phyloP scores from a whole-genome alignment of 1,140 invertebrate genomes.

The Drosophila aff. region DNA sequence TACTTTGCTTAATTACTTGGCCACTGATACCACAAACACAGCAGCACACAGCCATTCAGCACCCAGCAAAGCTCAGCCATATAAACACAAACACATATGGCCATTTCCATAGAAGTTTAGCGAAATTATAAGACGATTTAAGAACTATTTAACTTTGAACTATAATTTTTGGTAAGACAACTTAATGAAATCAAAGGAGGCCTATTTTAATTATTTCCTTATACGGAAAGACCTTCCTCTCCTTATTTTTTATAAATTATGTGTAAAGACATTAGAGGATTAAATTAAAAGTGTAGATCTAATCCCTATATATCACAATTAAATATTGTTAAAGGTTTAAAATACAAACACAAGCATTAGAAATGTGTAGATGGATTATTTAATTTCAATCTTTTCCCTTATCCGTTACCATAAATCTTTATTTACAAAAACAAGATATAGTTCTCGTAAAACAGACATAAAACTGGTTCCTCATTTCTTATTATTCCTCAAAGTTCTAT shows the following conservation, averaged over 20 bases:
- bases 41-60: slow-evolving; percentile 14
- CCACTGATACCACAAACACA: slow-evolving; percentile 61
- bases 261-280: no score
- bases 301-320: no score
- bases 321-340: no score
- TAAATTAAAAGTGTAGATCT: no score
- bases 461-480: not conserved
- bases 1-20: slow-evolving; percentile 84
- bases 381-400: not conserved
- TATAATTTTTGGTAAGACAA: not conserved
- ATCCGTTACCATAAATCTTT: no score
- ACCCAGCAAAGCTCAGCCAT: slow-evolving; percentile 28
- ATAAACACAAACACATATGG: slow-evolving; percentile 15
- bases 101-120: not conserved
- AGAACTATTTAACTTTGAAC: not conserved
- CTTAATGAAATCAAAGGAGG: no score
- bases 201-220: no score
- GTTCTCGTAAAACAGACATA: not conserved
- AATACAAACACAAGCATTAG: not conserved
- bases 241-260: no score
- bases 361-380: not conserved
- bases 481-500: slow-evolving; percentile 3
- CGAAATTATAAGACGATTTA: not conserved
- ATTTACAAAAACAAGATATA: not conserved
- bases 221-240: no score